Conservation (phyloP, 2,797 vertebrate species). For the Enteromius argenteus region DNA sequence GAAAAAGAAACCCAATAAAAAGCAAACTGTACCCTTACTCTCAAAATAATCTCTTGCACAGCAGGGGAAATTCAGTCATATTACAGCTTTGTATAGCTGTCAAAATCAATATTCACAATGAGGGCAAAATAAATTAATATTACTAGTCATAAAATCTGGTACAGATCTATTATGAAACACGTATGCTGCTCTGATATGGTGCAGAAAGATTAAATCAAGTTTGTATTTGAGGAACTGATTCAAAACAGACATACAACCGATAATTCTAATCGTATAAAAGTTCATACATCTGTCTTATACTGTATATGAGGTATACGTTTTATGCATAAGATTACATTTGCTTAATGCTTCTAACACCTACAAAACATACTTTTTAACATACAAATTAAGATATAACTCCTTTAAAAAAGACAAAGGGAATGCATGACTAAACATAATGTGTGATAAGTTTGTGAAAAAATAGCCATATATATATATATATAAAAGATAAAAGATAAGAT, state of each 20-base stretch:
- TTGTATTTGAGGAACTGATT: background rate
- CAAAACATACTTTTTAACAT: background rate
- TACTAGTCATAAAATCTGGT: background rate
- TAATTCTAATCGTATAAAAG: background rate
- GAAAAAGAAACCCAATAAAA: slow-evolving; percentile 44
- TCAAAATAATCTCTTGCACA: slow-evolving; percentile 11
- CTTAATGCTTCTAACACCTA: background rate
- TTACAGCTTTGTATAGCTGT: slow-evolving; percentile 40
- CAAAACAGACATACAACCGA: background rate
- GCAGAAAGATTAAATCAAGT: background rate
- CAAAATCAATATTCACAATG: slow-evolving; percentile 36
- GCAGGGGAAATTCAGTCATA: background rate
- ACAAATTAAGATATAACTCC: background rate
- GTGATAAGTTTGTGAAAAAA: background rate
- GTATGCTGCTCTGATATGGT: background rate
- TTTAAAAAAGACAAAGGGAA: background rate
- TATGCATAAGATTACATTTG: background rate
- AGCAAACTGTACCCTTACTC: background rate
- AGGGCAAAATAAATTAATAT: slow-evolving; percentile 20
- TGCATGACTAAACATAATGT: background rate
- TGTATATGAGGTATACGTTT: background rate
- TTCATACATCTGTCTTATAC: background rate
- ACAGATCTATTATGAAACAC: background rate
- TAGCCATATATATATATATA: too few relatives aligned
- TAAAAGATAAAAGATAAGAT: background rate